These are phyloP conservation scores for Heliocidaris erythrogramma DNA, from an alignment of 35 echinoderm and acorn worm genomes.

Conservation along the genomic window DNA sequence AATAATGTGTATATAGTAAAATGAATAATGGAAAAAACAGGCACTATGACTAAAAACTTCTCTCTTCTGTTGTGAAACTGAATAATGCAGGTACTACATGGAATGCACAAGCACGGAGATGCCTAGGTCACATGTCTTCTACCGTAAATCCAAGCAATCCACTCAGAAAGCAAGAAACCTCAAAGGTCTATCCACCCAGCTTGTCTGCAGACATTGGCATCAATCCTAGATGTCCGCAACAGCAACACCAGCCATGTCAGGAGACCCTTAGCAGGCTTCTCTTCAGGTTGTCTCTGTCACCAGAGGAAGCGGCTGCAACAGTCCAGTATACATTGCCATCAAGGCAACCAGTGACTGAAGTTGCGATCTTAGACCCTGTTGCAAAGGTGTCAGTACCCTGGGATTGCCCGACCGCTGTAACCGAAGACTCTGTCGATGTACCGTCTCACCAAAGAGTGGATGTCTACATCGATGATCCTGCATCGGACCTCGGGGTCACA, in stretches of 20 bases:
- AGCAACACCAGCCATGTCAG: not conserved
- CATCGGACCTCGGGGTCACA: not conserved
- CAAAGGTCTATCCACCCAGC: not conserved
- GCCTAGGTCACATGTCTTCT: not conserved
- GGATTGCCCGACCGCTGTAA: not conserved
- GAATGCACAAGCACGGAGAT: not conserved
- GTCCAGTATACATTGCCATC: not conserved
- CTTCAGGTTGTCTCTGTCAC: slow-evolving; percentile 1
- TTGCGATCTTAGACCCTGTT: slow-evolving; percentile 30
- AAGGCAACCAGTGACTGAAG: not conserved
- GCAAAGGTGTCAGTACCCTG: not conserved
- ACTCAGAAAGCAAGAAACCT: not conserved
- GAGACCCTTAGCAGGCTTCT: not conserved
- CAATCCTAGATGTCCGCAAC: not conserved
- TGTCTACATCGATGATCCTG: not conserved
- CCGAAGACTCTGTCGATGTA: not conserved
- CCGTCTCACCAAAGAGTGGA: not conserved
- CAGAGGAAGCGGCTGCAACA: not conserved
- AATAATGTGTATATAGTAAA: too few species aligned
- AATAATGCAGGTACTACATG: not conserved
- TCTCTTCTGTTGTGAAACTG: not conserved
- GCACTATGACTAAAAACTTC: not conserved
- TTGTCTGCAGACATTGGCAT: not conserved
- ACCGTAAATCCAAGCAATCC: not conserved
- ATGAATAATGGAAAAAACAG: too few species aligned